phyloP scores from a whole-genome alignment of 2,797 vertebrate species.

The Balearica regulorum region DNA sequence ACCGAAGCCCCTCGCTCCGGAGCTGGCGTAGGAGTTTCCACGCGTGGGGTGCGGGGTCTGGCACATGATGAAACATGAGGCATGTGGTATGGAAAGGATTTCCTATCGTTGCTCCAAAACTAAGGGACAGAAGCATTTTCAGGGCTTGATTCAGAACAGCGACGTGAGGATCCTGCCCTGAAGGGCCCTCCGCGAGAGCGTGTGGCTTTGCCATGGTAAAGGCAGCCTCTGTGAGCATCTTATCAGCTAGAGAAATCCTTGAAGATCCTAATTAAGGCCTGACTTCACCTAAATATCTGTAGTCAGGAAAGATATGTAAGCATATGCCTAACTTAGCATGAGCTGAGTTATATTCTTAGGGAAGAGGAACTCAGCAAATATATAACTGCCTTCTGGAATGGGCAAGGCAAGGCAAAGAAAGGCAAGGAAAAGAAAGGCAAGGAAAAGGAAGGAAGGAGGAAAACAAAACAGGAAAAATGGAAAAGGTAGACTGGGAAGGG shows the following conservation, averaged over 20 bases:
- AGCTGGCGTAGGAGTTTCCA: not conserved
- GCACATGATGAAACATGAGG: not conserved
- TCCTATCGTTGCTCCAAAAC: not conserved
- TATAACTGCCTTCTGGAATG: not conserved
- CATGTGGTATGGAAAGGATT: not conserved
- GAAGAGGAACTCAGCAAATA: not conserved
- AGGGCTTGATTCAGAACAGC: not conserved
- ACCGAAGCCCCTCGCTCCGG: not conserved
- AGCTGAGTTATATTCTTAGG: not conserved
- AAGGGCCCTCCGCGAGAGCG: not conserved
- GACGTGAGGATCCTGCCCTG: not conserved
- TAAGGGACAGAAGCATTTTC: not conserved
- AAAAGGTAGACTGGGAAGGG: not conserved
- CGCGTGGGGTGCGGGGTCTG: fast-evolving
- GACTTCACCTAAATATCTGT: not conserved
- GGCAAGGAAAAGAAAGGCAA: not conserved
- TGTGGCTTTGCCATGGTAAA: not conserved
- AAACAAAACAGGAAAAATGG: not conserved
- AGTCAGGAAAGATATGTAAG: not conserved
- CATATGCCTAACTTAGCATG: not conserved
- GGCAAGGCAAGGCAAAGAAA: not conserved
- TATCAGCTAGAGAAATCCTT: not conserved
- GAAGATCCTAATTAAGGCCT: not conserved
- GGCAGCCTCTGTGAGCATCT: not conserved
- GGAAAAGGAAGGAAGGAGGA: too few species aligned